Evolutionary conservation across 2,113 vertebrate species (phyloP).

Genomic region (Salvelinus sp.): DNA sequence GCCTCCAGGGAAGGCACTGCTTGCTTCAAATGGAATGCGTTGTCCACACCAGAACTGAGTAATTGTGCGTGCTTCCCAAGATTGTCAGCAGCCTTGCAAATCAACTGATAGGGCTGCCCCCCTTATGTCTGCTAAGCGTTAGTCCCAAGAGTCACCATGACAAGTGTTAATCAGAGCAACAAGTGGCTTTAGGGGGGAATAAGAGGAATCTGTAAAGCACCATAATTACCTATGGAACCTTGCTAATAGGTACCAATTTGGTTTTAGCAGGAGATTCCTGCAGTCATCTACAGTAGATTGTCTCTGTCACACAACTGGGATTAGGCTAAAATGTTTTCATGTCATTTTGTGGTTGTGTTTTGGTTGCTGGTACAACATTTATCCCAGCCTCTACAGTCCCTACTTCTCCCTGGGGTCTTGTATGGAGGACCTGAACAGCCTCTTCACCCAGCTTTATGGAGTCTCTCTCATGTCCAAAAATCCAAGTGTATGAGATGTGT

Average conservation of each 20-base stretch:
- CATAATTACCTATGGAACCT: too few relatives aligned
- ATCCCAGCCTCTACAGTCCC: slow-evolving; percentile 91
- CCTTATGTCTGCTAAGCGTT: not conserved
- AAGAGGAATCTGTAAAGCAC: too few relatives aligned
- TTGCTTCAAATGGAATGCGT: not conserved
- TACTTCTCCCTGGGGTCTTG: slow-evolving; percentile 93
- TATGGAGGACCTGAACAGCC: slow-evolving; percentile 91
- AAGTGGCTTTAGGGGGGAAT: not conserved
- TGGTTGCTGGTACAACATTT: slow-evolving; percentile 87
- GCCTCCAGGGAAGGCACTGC: not conserved
- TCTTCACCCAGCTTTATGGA: slow-evolving; percentile 89
- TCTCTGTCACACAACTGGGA: not conserved
- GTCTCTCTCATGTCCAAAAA: slow-evolving; percentile 86
- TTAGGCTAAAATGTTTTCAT: not conserved
- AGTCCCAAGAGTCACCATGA: not conserved
- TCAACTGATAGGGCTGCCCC: not conserved
- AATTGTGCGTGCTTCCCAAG: slow-evolving; percentile 1
- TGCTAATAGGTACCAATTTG: too few relatives aligned
- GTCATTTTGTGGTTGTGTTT: not conserved
- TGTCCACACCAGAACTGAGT: not conserved
- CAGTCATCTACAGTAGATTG: not conserved
- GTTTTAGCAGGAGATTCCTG: too few relatives aligned
- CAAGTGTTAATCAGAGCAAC: not conserved
- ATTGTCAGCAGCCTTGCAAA: not conserved
- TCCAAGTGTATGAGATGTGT: slow-evolving; percentile 86